Conservation (phyloP, 2,888 invertebrate species). For the Sesia apiformis region DNA sequence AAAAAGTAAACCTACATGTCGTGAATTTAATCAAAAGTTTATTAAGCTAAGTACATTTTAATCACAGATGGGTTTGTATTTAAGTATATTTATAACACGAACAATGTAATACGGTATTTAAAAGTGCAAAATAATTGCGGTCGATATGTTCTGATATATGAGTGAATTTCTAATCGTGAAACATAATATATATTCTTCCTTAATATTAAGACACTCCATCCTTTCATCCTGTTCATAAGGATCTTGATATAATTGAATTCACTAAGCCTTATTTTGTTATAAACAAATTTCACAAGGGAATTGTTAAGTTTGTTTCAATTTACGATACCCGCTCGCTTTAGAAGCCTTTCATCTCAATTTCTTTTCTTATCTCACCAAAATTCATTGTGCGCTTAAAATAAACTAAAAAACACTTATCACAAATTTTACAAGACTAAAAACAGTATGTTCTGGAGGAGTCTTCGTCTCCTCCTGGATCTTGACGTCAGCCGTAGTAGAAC, state of each 20-base stretch:
- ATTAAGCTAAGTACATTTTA: background rate
- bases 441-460: constrained; percentile 41
- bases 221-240: background rate
- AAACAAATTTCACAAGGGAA: background rate
- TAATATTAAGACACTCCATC: too few species aligned
- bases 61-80: background rate
- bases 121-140: background rate
- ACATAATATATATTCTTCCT: background rate
- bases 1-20: background rate
- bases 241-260: background rate
- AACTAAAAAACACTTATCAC: background rate
- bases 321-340: background rate
- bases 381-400: background rate
- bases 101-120: background rate
- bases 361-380: background rate
- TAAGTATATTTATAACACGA: background rate
- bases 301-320: background rate
- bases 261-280: background rate
- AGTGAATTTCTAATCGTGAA: background rate
- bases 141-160: background rate
- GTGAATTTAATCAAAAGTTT: background rate
- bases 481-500: constrained; percentile 58
- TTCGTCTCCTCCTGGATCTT: constrained; percentile 23
- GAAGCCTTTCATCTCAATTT: background rate
- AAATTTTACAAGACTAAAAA: constrained; percentile 24